Base-by-base conservation (phyloP, 2,888 invertebrate genomes). In the Pyralis farinalis region DNA sequence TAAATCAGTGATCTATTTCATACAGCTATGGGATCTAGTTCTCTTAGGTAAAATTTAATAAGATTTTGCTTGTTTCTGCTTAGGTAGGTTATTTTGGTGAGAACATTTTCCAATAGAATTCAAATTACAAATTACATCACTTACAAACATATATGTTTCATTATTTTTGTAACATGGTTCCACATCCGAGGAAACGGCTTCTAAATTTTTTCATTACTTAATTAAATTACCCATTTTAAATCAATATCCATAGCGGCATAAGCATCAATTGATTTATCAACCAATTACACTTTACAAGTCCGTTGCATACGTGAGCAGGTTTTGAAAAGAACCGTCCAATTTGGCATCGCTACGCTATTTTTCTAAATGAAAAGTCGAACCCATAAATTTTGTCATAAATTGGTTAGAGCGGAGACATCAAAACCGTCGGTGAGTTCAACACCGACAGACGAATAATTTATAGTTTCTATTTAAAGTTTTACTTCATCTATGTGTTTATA, bases 301-400 rank as follows among this genome's bases (percentile, higher is more conserved):
- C 38, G 35, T 37, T 42, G 37, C 44, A 47, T 33, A 16, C 22
- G 11, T 33, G 28, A 42, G 42, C 44, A 37, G 43, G 46, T 42
- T 47, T 32, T 30, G 25, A 28, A 37, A 43, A 39, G 34, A 34
- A 34, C 40, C 39, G 35, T 38, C 43, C 37, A 40, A 36, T 40
- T 44, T 43, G 38, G 43, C 45, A 40, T 11, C 10, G 28, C 31
- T 36, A 34, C 35, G 36, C 16, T 37, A 36, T 42, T 45, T 45
- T 40, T 34, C 28, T 35, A 38, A 46, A 44, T 40, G 43, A 45
- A 43, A 47, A 43, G 40, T 43, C 31, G 42, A 45, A 41, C 47
- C 36, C 35, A 47, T 50, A 50, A 47, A 50, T 47, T 46, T 47
- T 40, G 42, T 47, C 42, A 46, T 50, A 44, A 50, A 50, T 43